Percentiles rank a stretch among this genome's conserved stretches.
These are phyloP conservation scores for Pavo muticus DNA, from an alignment of 2,113 vertebrate species.

Conservation along the genomic window DNA sequence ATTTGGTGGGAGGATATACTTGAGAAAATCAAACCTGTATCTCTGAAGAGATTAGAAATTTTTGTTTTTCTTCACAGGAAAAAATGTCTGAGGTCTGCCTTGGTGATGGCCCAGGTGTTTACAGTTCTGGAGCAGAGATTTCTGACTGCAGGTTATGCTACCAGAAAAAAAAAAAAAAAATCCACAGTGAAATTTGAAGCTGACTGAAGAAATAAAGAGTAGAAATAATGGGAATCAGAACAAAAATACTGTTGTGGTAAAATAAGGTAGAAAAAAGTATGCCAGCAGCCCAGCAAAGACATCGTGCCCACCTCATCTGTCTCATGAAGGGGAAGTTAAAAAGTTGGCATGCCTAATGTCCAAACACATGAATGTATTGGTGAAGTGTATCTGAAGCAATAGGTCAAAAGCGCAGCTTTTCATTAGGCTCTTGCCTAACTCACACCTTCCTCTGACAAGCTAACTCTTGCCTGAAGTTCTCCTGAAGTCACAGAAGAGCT, in stretches of 20 bases:
- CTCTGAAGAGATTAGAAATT: not conserved
- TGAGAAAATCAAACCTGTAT: not conserved
- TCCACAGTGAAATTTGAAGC: not conserved
- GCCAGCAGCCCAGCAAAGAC: not conserved
- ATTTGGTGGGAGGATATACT: not conserved
- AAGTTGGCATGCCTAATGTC: not conserved
- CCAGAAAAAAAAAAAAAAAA: not conserved
- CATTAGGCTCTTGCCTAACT: fast-evolving
- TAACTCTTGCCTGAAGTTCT: not conserved
- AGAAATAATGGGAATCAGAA: not conserved
- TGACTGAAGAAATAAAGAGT: not conserved
- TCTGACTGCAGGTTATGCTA: not conserved
- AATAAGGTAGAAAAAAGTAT: fast-evolving
- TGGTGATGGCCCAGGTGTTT: not conserved
- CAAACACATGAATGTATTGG: not conserved
- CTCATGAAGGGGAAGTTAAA: not conserved
- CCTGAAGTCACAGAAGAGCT: not conserved
- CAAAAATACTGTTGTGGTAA: not conserved
- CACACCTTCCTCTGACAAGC: not conserved
- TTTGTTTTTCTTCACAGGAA: not conserved
- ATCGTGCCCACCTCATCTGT: not conserved
- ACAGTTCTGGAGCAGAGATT: not conserved
- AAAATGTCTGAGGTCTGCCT: not conserved
- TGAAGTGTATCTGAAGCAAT: not conserved
- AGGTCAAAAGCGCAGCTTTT: not conserved